Percentiles rank a stretch among this genome's conserved stretches.
Evolutionary conservation across 1,140 invertebrate species (phyloP).

Genomic region (Tigriopus japonicus): DNA sequence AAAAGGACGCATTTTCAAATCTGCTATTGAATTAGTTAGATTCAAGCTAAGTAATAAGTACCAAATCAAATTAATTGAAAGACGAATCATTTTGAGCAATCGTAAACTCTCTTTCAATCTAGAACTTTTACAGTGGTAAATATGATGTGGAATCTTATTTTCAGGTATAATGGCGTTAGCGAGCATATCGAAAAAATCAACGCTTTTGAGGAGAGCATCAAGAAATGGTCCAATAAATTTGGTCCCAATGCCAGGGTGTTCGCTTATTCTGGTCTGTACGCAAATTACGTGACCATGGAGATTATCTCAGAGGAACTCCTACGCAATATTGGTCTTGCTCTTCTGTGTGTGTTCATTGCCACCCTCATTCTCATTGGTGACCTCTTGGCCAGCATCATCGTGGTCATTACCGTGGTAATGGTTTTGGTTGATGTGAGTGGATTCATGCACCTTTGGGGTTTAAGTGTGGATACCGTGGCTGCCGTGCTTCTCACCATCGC

Average conservation of each 20-base stretch:
- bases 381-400: constrained; percentile 31
- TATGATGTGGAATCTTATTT: too few species aligned
- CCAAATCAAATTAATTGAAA: too few species aligned
- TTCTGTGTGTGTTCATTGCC: constrained; percentile 30
- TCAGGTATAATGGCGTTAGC: too few species aligned
- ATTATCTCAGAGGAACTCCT: constrained; percentile 34
- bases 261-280: constrained; percentile 7
- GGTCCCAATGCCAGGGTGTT: not conserved
- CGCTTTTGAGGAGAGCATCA: not conserved
- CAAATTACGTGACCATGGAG: constrained; percentile 23
- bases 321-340: constrained; percentile 32
- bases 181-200: not conserved
- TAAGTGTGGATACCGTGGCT: constrained; percentile 37
- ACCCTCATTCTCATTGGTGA: constrained; percentile 35
- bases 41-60: too few species aligned
- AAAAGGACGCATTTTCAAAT: too few species aligned
- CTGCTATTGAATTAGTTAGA: too few species aligned
- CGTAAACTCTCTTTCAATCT: too few species aligned
- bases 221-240: not conserved
- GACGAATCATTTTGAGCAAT: too few species aligned
- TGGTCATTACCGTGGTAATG: constrained; percentile 31
- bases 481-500: constrained; percentile 31
- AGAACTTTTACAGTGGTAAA: too few species aligned
- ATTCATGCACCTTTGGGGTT: constrained; percentile 33
- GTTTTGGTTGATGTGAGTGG: constrained; percentile 36